Evolutionary conservation across 2,888 invertebrate species (phyloP), one percentile per base, ranked within the genome.

Genomic region (Argyra leucocephala): DNA sequence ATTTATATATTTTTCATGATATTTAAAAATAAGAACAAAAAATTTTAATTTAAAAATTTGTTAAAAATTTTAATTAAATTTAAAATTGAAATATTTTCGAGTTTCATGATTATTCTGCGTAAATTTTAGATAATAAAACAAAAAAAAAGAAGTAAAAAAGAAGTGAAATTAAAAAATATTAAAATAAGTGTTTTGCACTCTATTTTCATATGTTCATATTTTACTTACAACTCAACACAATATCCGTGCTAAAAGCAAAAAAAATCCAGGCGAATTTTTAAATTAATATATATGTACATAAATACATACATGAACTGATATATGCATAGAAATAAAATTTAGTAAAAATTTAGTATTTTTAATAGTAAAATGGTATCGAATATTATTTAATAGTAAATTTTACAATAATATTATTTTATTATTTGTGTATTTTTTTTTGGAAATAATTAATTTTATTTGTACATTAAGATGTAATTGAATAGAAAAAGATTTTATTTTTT

Each of bases 231-330:
- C 10, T 7, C 10, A 48, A 18, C n/a, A 15, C 15, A 48, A 48
- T 48, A 18, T 15, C 18, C 12, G 15, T 48, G 48, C 48, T 48
- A 48, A 48, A 48, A 48, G 18, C 5, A 48, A n/a, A n/a, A n/a
- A n/a, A 48, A 37, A 48, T 48, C 48, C 48, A 48, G 48, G 48
- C 48, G 48, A 48, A 48, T 48, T n/a, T n/a, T n/a, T n/a, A n/a
- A n/a, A n/a, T n/a, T n/a, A n/a, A n/a, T n/a, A n/a, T n/a, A n/a
- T n/a, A n/a, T n/a, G n/a, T n/a, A n/a, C n/a, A n/a, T n/a, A n/a
- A n/a, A n/a, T n/a, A 10, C 10, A 10, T 10, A 31, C 31, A 31
- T 31, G 31, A 7, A 48, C 6, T 18, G 1, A 48, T 15, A 48
- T 48, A 48, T 12, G 5, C 9, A 48, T 12, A n/a, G n/a, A n/a